Evolutionary conservation across 2,888 invertebrate genomes (phyloP).

Genomic region (Zhengitettix transpicula): DNA sequence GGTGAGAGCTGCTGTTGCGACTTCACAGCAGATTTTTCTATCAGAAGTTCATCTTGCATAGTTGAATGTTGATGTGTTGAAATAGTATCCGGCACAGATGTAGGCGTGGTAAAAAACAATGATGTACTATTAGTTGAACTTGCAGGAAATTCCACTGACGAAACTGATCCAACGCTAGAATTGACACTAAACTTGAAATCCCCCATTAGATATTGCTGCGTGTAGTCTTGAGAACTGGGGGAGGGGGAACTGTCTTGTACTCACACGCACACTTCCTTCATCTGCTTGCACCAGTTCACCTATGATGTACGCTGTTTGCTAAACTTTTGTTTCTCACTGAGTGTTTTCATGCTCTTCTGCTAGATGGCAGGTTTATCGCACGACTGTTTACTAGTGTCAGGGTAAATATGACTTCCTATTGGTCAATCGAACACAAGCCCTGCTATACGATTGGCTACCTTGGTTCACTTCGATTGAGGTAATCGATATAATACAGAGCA

Average conservation of each 20-base stretch:
- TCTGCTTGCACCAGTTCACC: slow-evolving; percentile 13
- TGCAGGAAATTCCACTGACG: slow-evolving; percentile 18
- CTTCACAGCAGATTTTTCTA: slow-evolving; percentile 18
- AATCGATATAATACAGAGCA: neutral
- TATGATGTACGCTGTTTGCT: slow-evolving; percentile 13
- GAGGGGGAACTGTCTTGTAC: slow-evolving; percentile 13
- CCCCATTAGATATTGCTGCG: slow-evolving; percentile 19
- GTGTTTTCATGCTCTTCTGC: slow-evolving; percentile 2
- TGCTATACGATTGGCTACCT: neutral
- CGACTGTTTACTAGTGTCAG: slow-evolving; percentile 4
- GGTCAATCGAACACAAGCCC: neutral
- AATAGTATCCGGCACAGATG: slow-evolving; percentile 18
- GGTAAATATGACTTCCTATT: slow-evolving; percentile 1
- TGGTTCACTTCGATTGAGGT: neutral
- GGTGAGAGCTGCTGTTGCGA: slow-evolving; percentile 15
- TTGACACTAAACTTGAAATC: slow-evolving; percentile 20
- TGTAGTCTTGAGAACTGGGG: slow-evolving; percentile 10
- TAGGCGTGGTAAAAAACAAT: slow-evolving; percentile 19
- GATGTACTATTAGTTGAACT: slow-evolving; percentile 16
- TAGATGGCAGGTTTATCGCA: slow-evolving; percentile 7
- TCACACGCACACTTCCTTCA: slow-evolving; percentile 14
- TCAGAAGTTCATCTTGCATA: slow-evolving; percentile 20
- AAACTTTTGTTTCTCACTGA: slow-evolving; percentile 10
- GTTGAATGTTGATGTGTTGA: slow-evolving; percentile 18
- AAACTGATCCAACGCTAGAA: slow-evolving; percentile 19